Conservation (phyloP, 2,888 invertebrate genomes). For the Baronia brevicornis region DNA sequence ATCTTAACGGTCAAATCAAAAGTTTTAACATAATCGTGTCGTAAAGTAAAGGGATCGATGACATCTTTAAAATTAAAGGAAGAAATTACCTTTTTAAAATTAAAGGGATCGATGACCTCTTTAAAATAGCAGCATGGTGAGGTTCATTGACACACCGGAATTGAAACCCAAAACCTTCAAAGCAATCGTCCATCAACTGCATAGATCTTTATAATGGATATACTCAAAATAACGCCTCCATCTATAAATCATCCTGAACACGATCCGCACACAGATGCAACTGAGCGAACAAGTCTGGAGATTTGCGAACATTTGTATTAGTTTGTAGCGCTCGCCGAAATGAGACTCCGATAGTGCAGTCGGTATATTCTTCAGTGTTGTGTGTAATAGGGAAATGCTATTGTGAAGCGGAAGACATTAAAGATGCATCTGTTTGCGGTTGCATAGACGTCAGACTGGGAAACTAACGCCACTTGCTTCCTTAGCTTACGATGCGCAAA, state of each 20-base stretch:
- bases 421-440: slow-evolving; percentile 63
- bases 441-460: slow-evolving; percentile 41
- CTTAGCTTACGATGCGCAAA: slow-evolving; percentile 23
- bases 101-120: too few species aligned
- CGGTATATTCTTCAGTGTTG: slow-evolving; percentile 6
- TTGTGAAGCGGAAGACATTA: slow-evolving; percentile 41
- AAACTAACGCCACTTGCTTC: slow-evolving; percentile 31
- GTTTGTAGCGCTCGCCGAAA: slow-evolving; percentile 15
- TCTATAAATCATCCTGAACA: too few species aligned
- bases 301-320: slow-evolving; percentile 8
- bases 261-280: neutral
- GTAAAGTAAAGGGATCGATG: too few species aligned
- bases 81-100: too few species aligned
- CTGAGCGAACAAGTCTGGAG: slow-evolving; percentile 1
- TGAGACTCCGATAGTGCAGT: slow-evolving; percentile 17
- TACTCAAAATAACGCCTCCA: too few species aligned
- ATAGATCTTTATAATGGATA: neutral
- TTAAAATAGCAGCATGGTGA: too few species aligned
- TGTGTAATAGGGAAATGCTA: slow-evolving; percentile 21
- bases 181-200: too few species aligned
- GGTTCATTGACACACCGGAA: too few species aligned
- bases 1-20: too few species aligned
- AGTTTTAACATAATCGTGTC: too few species aligned
- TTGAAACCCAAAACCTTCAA: too few species aligned
- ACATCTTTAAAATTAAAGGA: too few species aligned